Evolutionary conservation across 2,888 invertebrate species (phyloP).

Genomic region (Mythimna pallens): DNA sequence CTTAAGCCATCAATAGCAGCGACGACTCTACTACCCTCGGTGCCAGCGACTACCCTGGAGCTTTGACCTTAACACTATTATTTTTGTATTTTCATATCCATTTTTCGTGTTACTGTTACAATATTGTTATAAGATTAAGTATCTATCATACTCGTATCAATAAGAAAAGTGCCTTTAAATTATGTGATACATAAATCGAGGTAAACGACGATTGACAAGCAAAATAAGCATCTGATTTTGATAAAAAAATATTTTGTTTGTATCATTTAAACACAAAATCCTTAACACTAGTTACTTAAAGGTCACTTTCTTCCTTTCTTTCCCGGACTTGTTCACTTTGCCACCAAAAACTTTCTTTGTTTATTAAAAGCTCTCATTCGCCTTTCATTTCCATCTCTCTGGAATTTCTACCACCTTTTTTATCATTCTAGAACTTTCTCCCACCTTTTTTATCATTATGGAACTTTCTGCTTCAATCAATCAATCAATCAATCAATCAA

Average conservation of each 20-base stretch:
- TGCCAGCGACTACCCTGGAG: constrained; percentile 16
- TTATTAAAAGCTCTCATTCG: constrained; percentile 72
- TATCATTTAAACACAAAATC: constrained; percentile 50
- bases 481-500: too few relatives aligned
- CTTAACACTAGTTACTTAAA: constrained; percentile 24
- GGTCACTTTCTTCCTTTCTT: constrained; percentile 51
- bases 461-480: constrained; percentile 65
- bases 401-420: constrained; percentile 67
- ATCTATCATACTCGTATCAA: constrained; percentile 5
- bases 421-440: constrained; percentile 67
- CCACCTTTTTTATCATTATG: constrained; percentile 56
- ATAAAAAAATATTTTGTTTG: constrained; percentile 11
- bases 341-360: constrained; percentile 83
- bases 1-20: too few relatives aligned
- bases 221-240: constrained; percentile 50
- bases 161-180: constrained; percentile 30
- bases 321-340: constrained; percentile 81
- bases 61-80: constrained; percentile 17
- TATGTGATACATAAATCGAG: constrained; percentile 44
- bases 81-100: constrained; percentile 24
- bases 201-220: constrained; percentile 33
- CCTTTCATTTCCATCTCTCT: constrained; percentile 63
- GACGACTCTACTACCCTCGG: background rate
- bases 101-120: constrained; percentile 37
- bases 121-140: constrained; percentile 23